A percentile compares a stretch with the other conserved stretches of the same genome.
phyloP scores from a whole-genome alignment of 1,140 invertebrate species.

The Lepidurus couesii region DNA sequence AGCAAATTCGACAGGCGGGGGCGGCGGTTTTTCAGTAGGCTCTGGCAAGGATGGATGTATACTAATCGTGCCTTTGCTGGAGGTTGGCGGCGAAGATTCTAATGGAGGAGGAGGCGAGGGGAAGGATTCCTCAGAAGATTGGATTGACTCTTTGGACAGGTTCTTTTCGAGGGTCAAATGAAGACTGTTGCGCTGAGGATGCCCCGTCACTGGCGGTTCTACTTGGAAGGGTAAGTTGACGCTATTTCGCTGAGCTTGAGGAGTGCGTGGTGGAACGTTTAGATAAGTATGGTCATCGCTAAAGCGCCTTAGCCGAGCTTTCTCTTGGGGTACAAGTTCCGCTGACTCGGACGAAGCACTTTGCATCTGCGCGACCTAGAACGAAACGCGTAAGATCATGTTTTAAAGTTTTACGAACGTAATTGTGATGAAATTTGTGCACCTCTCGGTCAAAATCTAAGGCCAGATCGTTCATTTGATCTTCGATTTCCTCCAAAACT shows the following conservation, averaged over 20 bases:
- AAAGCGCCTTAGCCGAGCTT: not conserved
- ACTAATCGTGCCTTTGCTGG: constrained; percentile 34
- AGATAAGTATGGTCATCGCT: not conserved
- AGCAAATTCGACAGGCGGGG: constrained; percentile 50
- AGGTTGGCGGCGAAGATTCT: constrained; percentile 34
- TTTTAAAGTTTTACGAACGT: no score
- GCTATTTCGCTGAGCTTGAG: constrained; percentile 4
- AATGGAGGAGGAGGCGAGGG: constrained; percentile 38
- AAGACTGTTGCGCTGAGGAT: constrained; percentile 10
- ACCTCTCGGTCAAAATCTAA: constrained; percentile 52
- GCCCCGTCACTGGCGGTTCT: not conserved
- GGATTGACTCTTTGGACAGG: constrained; percentile 13
- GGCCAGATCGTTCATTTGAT: constrained; percentile 73
- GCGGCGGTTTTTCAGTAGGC: constrained; percentile 65
- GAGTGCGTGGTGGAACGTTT: not conserved
- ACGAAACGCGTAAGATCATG: not conserved
- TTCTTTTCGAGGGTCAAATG: not conserved
- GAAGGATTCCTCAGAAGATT: constrained; percentile 31
- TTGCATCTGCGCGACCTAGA: constrained; percentile 8
- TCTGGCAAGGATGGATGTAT: constrained; percentile 59
- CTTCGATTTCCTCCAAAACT: constrained; percentile 75
- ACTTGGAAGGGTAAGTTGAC: not conserved
- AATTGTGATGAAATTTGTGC: not conserved
- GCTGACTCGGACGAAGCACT: not conserved
- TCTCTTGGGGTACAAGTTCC: not conserved